Percentiles rank a stretch among this genome's conserved stretches.
Evolutionary conservation across 2,888 invertebrate species (phyloP).

Genomic region (Andrena flavipes): DNA sequence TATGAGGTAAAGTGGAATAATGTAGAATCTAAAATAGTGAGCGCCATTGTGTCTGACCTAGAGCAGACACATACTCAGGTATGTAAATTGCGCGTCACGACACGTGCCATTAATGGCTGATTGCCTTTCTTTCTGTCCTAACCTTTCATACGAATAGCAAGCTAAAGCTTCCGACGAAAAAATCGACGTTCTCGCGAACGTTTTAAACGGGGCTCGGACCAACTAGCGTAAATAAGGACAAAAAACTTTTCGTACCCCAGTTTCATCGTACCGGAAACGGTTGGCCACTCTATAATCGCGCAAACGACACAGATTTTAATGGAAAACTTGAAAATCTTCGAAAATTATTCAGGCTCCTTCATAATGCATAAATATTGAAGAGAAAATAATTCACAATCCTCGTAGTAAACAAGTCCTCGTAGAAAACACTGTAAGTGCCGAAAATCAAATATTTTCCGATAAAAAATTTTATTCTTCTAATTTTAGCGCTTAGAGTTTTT

Average conservation of each 20-base stretch:
- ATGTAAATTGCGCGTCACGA: conserved; percentile 80
- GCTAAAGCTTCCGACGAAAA: conserved; percentile 21
- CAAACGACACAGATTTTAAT: not conserved
- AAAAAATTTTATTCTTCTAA: no score
- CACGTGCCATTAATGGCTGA: conserved; percentile 82
- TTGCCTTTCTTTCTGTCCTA: conserved; percentile 63
- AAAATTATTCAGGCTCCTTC: not conserved
- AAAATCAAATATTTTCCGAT: no score
- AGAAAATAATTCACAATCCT: no score
- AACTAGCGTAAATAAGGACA: conserved; percentile 11
- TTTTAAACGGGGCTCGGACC: conserved; percentile 2
- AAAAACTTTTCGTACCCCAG: not conserved
- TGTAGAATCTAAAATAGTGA: conserved; percentile 56
- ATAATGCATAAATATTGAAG: no score
- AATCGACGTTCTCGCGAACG: conserved; percentile 24
- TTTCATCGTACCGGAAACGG: not conserved
- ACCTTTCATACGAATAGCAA: conserved; percentile 17
- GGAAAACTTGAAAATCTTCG: not conserved
- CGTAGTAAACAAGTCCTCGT: no score
- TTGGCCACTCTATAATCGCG: not conserved
- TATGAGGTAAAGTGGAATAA: conserved; percentile 49
- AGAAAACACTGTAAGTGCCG: no score
- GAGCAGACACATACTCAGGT: conserved; percentile 74
- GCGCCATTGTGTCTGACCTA: conserved; percentile 60
- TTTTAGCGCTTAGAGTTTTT: no score